phyloP scores from a whole-genome alignment of 2,113 vertebrate genomes.

The Ailurus styani region DNA sequence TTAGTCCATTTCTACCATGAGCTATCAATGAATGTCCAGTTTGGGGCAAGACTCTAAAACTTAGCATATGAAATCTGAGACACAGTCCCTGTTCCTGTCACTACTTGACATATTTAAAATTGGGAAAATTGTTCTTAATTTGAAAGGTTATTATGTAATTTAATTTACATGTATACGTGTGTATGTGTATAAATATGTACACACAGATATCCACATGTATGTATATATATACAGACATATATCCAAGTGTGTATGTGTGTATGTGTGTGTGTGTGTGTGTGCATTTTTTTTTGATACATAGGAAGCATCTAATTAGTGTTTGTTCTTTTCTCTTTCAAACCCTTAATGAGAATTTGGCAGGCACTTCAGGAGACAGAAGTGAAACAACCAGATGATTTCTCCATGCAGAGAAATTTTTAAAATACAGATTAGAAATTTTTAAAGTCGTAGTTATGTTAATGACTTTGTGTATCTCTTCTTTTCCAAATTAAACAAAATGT shows the following conservation, averaged over 20 bases:
- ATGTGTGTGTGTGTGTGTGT: not conserved
- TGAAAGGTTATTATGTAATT: not conserved
- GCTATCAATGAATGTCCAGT: not conserved
- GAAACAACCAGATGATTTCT: not conserved
- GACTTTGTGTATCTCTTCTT: not conserved
- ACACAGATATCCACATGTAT: not conserved
- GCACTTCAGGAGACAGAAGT: not conserved
- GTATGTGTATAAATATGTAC: not conserved
- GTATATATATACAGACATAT: not conserved
- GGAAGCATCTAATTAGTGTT: not conserved
- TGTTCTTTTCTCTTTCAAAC: not conserved
- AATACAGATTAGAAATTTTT: not conserved
- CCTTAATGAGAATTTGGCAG: not conserved
- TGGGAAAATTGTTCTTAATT: not conserved
- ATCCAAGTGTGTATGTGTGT: not conserved
- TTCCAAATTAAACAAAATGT: conserved; percentile 3
- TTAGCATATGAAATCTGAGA: not conserved
- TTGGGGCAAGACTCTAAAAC: not conserved
- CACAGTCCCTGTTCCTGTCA: not conserved
- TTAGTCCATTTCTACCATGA: not conserved
- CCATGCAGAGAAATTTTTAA: not conserved
- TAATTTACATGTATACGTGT: not conserved
- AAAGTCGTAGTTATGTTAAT: not conserved
- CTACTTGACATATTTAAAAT: not conserved
- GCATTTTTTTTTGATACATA: not conserved